Evolutionary conservation across 2,888 invertebrate species (phyloP), one percentile per base, ranked within the genome.

Genomic region (Bhutanitis thaidina): DNA sequence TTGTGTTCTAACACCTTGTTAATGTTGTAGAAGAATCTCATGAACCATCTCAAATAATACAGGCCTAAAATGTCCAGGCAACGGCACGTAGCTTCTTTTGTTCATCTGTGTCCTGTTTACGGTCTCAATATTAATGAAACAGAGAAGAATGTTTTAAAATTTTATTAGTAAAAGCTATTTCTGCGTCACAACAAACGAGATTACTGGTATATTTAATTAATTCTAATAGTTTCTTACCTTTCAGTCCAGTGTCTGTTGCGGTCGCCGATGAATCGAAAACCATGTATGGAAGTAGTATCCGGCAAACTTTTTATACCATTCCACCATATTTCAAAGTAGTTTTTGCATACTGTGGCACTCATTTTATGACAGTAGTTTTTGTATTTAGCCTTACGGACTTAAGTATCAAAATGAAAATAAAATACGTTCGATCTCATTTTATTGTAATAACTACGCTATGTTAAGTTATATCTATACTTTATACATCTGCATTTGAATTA

Each of bases 231-330:
- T 45, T 30, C 5, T 30, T 51, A 93, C 93, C 92, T 90, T 78
- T 93, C 93, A 0, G 88, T 80, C 92, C 93, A 93, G 71, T 92
- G 93, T 49, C 91, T 77, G 37, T 87, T 89, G n/a, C 80, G 74
- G 65, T 93, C 92, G 1, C 90, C 92, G 46, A 93, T 88, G 65
- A 91, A 94, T 62, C 89, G 85, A 58, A 92, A 91, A 1, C 94
- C 93, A 67, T 94, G 94, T 53, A 94, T 90, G 4, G 92, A 91
- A 2, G 91, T 90, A 0, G 81, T 83, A n/a, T 83, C 69, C 0
- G 89, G 89, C 35, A 89, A 66, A 55, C 80, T 83, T 60, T 84
- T 87, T 34, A 89, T 87, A 0, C 85, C 86, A 15, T 77, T 71
- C 88, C 86, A 88, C 89, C 89, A 89, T 60, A 87, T 84, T 55